phyloP scores from a whole-genome alignment of 2,113 vertebrate genomes.

The Callopanchax toddi region DNA sequence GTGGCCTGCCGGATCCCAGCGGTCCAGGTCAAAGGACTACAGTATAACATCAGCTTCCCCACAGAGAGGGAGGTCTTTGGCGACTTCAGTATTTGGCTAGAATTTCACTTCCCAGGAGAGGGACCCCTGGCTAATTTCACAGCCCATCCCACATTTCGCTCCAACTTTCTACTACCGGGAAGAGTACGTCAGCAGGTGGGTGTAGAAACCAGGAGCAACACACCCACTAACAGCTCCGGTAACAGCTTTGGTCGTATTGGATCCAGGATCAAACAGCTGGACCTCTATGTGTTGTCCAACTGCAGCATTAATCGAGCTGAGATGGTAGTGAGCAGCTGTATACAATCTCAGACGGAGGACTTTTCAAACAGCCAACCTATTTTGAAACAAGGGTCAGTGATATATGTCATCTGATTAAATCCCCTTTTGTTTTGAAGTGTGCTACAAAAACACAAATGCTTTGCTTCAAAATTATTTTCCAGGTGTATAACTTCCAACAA shows the following conservation, averaged over 20 bases:
- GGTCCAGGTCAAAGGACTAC: conserved; percentile 13
- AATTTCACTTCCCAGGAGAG: conserved; percentile 55
- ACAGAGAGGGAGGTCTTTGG: conserved; percentile 61
- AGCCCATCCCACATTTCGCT: accelerated
- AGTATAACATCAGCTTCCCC: conserved; percentile 12
- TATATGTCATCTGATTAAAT: no score
- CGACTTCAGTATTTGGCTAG: conserved; percentile 25
- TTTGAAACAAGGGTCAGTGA: conserved; percentile 66
- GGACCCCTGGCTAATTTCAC: conserved; percentile 50
- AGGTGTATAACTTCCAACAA: conserved; percentile 53
- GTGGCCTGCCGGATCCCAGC: conserved; percentile 69
- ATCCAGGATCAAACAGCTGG: conserved; percentile 35
- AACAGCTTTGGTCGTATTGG: accelerated
- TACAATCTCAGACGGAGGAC: conserved; percentile 53
- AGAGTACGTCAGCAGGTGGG: conserved; percentile 3
- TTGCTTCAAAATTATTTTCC: conserved; percentile 11
- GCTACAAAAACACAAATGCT: background rate
- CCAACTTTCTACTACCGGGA: accelerated
- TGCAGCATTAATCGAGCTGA: conserved; percentile 32
- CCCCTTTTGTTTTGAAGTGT: background rate
- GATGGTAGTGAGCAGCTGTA: conserved; percentile 58
- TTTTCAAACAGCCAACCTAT: conserved; percentile 26
- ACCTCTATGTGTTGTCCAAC: conserved; percentile 68
- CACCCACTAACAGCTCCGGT: background rate
- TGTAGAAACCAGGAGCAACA: background rate